phyloP scores from a whole-genome alignment of 2,797 vertebrate genomes.

The Neolamprologus multifasciatus region DNA sequence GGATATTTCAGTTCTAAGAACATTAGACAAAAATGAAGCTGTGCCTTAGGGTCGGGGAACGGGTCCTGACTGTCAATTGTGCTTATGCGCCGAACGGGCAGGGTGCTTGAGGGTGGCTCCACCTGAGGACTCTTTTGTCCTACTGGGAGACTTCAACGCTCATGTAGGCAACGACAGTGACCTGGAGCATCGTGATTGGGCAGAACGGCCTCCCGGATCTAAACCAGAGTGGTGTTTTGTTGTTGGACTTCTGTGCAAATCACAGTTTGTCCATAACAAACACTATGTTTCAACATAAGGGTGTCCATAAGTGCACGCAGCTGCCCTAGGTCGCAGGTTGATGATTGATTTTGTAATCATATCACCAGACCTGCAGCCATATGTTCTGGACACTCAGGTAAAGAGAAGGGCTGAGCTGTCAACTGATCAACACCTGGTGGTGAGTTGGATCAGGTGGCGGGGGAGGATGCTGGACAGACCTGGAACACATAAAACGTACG shows the following conservation, averaged over 20 bases:
- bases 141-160: background rate
- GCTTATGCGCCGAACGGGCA: background rate
- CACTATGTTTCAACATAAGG: background rate
- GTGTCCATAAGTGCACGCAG: background rate
- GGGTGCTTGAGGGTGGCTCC: background rate
- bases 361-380: background rate
- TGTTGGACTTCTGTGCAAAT: background rate
- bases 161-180: background rate
- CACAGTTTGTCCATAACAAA: background rate
- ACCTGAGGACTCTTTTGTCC: background rate
- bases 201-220: background rate
- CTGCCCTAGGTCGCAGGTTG: background rate
- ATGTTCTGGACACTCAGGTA: background rate
- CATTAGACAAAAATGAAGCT: background rate
- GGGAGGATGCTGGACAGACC: background rate
- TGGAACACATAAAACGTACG: background rate
- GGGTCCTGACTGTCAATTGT: background rate
- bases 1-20: background rate
- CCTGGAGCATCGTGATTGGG: background rate
- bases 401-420: background rate
- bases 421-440: background rate
- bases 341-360: background rate
- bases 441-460: background rate
- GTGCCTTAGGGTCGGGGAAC: background rate
- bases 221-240: background rate